phyloP scores from a whole-genome alignment of 2,113 vertebrate species.

The Corythornis vintsioides region DNA sequence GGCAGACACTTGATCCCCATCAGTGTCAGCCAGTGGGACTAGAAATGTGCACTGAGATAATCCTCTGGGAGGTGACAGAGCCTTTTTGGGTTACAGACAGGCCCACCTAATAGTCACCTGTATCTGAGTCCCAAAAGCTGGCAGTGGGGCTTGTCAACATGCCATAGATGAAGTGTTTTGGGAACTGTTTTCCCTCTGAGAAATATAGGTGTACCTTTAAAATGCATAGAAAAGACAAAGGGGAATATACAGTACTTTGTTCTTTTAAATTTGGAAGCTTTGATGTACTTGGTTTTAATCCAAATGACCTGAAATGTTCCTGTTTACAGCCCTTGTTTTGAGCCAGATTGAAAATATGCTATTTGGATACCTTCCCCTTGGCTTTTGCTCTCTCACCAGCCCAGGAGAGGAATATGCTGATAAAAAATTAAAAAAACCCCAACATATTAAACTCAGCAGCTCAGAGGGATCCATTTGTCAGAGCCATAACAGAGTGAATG shows the following conservation, averaged over 20 bases:
- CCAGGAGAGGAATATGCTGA: neutral
- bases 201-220: neutral
- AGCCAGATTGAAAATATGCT: neutral
- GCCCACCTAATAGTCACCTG: rapidly evolving
- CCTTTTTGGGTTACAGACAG: neutral
- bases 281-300: neutral
- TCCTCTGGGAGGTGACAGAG: neutral
- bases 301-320: neutral
- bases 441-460: neutral
- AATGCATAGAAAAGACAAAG: neutral
- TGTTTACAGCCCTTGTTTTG: neutral
- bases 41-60: neutral
- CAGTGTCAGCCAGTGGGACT: rapidly evolving
- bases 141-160: neutral
- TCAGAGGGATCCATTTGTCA: neutral
- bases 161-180: rapidly evolving
- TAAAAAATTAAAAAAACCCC: neutral
- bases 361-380: neutral
- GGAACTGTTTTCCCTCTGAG: neutral
- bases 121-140: neutral
- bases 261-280: neutral
- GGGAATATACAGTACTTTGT: neutral
- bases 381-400: neutral
- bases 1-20: neutral
- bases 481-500: neutral